phyloP scores from a whole-genome alignment of 2,113 vertebrate species.

The Ancistrus triradiatus region DNA sequence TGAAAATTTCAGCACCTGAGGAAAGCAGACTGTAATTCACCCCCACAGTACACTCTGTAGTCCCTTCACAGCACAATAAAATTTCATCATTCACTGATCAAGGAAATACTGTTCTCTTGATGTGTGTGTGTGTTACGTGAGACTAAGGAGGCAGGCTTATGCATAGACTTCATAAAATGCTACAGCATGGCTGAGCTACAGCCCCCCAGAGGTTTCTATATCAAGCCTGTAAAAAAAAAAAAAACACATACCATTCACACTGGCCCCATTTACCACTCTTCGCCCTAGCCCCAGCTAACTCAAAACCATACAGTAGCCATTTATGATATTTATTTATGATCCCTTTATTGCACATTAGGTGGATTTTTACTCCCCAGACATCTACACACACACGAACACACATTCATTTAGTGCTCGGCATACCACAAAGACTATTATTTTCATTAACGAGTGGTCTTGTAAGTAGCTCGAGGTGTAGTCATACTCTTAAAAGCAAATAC shows the following conservation, averaged over 20 bases:
- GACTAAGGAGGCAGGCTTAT: conserved; percentile 5
- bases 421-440: too few species aligned
- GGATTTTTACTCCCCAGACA: conserved; percentile 10
- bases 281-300: not conserved
- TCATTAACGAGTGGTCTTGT: too few species aligned
- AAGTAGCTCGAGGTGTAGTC: too few species aligned
- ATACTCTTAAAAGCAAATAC: not conserved
- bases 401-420: too few species aligned
- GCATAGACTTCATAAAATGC: conserved; percentile 34
- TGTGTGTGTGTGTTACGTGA: conserved; percentile 14
- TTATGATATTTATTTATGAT: conserved; percentile 34
- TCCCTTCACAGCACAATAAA: conserved; percentile 22
- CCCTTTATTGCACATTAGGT: conserved; percentile 19
- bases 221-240: conserved; percentile 35
- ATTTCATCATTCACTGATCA: conserved; percentile 39
- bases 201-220: conserved; percentile 35
- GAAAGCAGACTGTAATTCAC: conserved; percentile 22
- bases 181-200: conserved; percentile 17
- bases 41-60: conserved; percentile 2
- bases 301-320: conserved; percentile 28
- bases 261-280: conserved; percentile 18
- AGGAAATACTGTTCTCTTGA: conserved; percentile 29
- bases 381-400: conserved; percentile 1
- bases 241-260: conserved; percentile 30
- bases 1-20: too few species aligned